Evolutionary conservation across 1,140 invertebrate genomes (phyloP).

Genomic region (Aphaenogaster rudis): DNA sequence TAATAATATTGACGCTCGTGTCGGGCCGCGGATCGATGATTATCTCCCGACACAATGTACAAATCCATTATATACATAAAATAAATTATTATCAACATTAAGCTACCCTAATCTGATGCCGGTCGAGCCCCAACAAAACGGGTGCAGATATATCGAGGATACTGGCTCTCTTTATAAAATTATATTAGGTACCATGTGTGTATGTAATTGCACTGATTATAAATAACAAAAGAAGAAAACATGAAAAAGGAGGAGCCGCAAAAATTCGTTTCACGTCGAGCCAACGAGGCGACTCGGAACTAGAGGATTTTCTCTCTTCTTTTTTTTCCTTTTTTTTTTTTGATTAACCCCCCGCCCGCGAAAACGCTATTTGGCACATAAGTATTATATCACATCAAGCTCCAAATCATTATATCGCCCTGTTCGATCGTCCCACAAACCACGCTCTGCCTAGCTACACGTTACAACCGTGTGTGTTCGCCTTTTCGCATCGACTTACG

Average conservation of each 20-base stretch:
- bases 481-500: constrained; percentile 29
- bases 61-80: constrained; percentile 86
- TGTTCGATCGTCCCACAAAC: constrained; percentile 54
- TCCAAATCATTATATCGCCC: constrained; percentile 70
- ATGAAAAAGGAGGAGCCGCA: constrained; percentile 71
- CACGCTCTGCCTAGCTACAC: constrained; percentile 32
- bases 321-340: constrained; percentile 23
- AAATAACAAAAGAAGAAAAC: constrained; percentile 77
- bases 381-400: constrained; percentile 85
- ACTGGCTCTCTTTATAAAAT: constrained; percentile 86
- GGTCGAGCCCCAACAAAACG: constrained; percentile 70
- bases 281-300: constrained; percentile 79
- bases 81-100: constrained; percentile 87
- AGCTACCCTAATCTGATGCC: constrained; percentile 80
- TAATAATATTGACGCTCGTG: constrained; percentile 83
- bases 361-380: constrained; percentile 86
- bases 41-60: constrained; percentile 82
- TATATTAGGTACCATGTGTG: constrained; percentile 85
- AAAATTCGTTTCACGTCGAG: constrained; percentile 77
- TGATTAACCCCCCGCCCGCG: constrained; percentile 72
- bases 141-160: constrained; percentile 79
- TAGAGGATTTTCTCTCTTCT: constrained; percentile 41
- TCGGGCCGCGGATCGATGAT: constrained; percentile 70
- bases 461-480: constrained; percentile 31
- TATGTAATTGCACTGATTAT: constrained; percentile 85